Evolutionary conservation across 64 coral and sea anemone species (phyloP).

Genomic region (Stichodactyla mertensii): DNA sequence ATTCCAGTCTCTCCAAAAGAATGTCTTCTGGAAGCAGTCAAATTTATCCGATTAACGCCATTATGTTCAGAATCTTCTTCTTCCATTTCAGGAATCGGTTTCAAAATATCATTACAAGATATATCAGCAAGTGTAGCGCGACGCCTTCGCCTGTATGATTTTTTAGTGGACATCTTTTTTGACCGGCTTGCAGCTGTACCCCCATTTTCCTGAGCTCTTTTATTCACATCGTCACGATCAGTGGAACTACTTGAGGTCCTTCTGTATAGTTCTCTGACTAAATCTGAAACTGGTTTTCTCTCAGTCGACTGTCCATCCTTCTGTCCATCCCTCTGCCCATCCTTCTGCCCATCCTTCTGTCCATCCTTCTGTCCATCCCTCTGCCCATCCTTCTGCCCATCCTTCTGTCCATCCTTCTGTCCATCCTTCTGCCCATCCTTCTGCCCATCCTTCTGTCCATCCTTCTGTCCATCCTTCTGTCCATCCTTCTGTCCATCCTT

Average conservation of each 20-base stretch:
- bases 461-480: too few relatives aligned
- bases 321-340: too few relatives aligned
- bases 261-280: neutral
- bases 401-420: too few relatives aligned
- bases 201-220: neutral
- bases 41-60: neutral
- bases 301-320: neutral
- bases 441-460: too few relatives aligned
- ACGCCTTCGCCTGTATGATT: neutral
- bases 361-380: too few relatives aligned
- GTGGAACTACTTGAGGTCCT: neutral
- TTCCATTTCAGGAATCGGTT: slow-evolving; percentile 9
- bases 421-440: too few relatives aligned
- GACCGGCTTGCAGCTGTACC: neutral
- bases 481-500: too few relatives aligned
- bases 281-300: neutral
- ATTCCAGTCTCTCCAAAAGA: neutral
- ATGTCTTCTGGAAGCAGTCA: neutral
- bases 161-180: neutral
- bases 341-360: too few relatives aligned
- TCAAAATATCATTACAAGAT: neutral
- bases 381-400: too few relatives aligned
- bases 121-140: slow-evolving; percentile 24
- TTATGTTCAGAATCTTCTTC: neutral
- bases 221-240: neutral